Percentiles rank a stretch among this genome's conserved stretches.
Conservation (phyloP, 2,113 vertebrate genomes). For the Centropus unirufus region DNA sequence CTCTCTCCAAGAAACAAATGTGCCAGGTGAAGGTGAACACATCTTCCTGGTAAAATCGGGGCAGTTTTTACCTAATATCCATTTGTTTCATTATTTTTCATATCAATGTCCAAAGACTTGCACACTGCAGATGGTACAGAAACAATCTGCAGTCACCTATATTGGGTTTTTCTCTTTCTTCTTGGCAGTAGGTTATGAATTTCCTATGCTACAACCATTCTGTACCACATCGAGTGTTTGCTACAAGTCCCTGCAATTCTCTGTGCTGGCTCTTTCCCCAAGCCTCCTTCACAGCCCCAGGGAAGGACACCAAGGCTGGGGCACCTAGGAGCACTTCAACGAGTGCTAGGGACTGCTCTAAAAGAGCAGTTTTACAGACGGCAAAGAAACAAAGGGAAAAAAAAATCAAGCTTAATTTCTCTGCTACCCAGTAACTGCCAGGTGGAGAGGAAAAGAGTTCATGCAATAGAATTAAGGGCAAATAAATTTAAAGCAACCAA, state of each 20-base stretch:
- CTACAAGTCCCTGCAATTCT: background rate
- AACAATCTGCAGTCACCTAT: background rate
- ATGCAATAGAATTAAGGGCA: background rate
- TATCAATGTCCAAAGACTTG: background rate
- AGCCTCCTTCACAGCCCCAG: fast-evolving
- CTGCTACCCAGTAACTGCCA: background rate
- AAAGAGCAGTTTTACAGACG: background rate
- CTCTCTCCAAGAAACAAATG: background rate
- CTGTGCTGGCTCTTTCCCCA: too few species aligned
- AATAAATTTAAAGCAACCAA: background rate
- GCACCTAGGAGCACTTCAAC: background rate
- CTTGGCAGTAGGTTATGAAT: background rate
- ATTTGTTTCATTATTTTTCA: background rate
- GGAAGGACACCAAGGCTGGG: background rate
- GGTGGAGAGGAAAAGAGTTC: background rate
- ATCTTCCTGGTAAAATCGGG: background rate
- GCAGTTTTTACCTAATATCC: background rate
- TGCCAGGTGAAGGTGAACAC: background rate
- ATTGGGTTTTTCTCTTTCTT: background rate
- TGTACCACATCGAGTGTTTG: background rate
- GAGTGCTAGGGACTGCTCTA: background rate
- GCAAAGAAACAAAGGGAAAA: background rate
- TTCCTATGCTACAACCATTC: background rate
- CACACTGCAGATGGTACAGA: background rate
- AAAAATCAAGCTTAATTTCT: background rate